Evolutionary conservation across 1,140 invertebrate species (phyloP), one percentile per base, ranked within the genome.

Genomic region (Eueides isabella): DNA sequence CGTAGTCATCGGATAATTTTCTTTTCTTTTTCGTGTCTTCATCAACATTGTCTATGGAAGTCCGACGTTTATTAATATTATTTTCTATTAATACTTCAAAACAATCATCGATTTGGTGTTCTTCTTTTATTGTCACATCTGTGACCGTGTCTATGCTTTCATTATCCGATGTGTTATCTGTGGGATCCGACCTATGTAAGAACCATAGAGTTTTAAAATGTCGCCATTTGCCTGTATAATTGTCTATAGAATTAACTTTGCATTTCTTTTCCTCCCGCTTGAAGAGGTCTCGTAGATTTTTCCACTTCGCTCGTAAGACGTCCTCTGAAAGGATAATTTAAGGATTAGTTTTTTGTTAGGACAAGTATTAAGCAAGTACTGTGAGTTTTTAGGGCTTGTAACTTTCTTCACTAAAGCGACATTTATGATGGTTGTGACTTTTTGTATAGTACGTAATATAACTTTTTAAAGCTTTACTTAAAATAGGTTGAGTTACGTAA

Each of bases 281-380:
- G 61, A 85, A 91, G 9, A 80, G 33, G 61, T 86, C 85, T 5
- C 85, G 74, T 0, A 89, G 71, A 19, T 82, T 86, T 66, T 87
- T 88, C 87, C 86, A 89, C 79, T 89, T 90, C 1, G 67, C 62
- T 19, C 78, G 72, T 12, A 86, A 12, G 5, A 74, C 11, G 6
- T 75, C 68, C 55, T 83, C 86, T 88, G 84, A 35, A 81, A 85
- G 61, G 26, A 61, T 61, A 61, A 61, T 28, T 28, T 19, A 29
- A 5, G 61, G 28, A 61, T 61, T 61, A 29, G 23, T 61, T 61
- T 16, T 61, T 29, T 61, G 11, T 29, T 29, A 61, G 12, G 5
- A 61, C 38, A 41, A 12, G 12, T 41, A 16, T 41, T 41, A n/a
- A 16, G 38, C 16, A 14, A 12, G 41, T 19, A 44, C n/a, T 44